These are phyloP conservation scores for Sander vitreus DNA, from an alignment of 2,113 vertebrate genomes.

Conservation along the genomic window DNA sequence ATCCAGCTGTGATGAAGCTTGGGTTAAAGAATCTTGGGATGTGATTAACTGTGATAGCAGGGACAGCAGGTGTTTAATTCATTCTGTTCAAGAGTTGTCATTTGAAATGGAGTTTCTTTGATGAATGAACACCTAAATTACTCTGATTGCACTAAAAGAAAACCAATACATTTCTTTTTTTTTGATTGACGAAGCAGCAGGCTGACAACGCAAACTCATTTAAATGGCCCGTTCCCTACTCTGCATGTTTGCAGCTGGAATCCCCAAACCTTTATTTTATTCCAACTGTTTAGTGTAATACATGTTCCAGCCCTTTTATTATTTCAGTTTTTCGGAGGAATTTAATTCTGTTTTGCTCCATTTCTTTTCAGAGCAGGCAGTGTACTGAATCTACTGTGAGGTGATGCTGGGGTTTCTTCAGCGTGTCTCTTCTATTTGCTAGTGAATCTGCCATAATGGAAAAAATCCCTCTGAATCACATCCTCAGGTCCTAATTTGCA, in stretches of 20 bases:
- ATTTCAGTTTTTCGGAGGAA: slow-evolving; percentile 61
- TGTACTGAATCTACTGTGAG: slow-evolving; percentile 55
- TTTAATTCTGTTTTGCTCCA: slow-evolving; percentile 70
- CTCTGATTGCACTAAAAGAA: slow-evolving; percentile 34
- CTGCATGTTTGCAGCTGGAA: slow-evolving; percentile 61
- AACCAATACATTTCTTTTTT: slow-evolving; percentile 28
- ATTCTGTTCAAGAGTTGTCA: slow-evolving; percentile 23
- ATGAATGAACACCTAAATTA: slow-evolving; percentile 43
- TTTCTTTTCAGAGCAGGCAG: slow-evolving; percentile 56
- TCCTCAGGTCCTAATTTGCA: slow-evolving; percentile 28
- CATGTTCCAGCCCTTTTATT: slow-evolving; percentile 55
- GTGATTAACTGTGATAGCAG: slow-evolving; percentile 5
- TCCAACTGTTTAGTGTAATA: slow-evolving; percentile 50
- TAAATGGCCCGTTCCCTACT: slow-evolving; percentile 58
- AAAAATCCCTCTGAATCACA: slow-evolving; percentile 13
- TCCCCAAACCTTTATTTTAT: slow-evolving; percentile 46
- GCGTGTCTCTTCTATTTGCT: slow-evolving; percentile 37
- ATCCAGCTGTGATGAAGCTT: neutral
- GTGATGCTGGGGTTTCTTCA: slow-evolving; percentile 41
- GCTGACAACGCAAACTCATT: slow-evolving; percentile 56
- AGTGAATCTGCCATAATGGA: slow-evolving; percentile 48
- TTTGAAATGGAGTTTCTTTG: slow-evolving; percentile 29
- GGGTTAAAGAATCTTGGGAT: neutral
- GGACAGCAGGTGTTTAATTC: slow-evolving; percentile 28
- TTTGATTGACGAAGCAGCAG: slow-evolving; percentile 64